Evolutionary conservation across 2,888 invertebrate genomes (phyloP).

Genomic region (Drosophila falleni): DNA sequence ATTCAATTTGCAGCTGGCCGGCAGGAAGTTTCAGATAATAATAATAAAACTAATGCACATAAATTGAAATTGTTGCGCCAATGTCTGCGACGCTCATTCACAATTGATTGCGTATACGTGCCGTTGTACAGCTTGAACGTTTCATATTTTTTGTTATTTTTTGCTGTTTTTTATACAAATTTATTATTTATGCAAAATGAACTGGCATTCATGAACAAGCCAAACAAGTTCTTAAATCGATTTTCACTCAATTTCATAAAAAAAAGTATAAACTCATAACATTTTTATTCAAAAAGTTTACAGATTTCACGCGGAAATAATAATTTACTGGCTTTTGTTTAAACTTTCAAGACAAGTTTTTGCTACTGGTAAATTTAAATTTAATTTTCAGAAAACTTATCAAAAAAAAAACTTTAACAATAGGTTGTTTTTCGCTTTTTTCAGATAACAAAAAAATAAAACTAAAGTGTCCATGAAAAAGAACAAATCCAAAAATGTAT

Average conservation of each 20-base stretch:
- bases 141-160: constrained; percentile 12
- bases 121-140: constrained; percentile 31
- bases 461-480: constrained; percentile 11
- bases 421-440: background rate
- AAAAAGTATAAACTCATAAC: background rate
- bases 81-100: constrained; percentile 38
- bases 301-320: background rate
- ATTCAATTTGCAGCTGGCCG: constrained; percentile 56
- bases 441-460: constrained; percentile 5
- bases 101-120: constrained; percentile 52
- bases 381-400: background rate
- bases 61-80: constrained; percentile 49
- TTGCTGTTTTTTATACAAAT: constrained; percentile 21
- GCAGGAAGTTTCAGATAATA: constrained; percentile 50
- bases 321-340: background rate
- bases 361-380: background rate
- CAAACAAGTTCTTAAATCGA: constrained; percentile 5
- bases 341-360: constrained; percentile 1
- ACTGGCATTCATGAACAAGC: background rate
- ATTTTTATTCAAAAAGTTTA: constrained; percentile 2
- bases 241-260: constrained; percentile 8
- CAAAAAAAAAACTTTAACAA: constrained; percentile 7
- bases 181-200: constrained; percentile 28
- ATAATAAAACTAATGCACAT: constrained; percentile 55
- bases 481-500: constrained; percentile 6